Evolutionary conservation across 23 tunicate genomes (phyloP).

Genomic region (Botrylloides violaceus): DNA sequence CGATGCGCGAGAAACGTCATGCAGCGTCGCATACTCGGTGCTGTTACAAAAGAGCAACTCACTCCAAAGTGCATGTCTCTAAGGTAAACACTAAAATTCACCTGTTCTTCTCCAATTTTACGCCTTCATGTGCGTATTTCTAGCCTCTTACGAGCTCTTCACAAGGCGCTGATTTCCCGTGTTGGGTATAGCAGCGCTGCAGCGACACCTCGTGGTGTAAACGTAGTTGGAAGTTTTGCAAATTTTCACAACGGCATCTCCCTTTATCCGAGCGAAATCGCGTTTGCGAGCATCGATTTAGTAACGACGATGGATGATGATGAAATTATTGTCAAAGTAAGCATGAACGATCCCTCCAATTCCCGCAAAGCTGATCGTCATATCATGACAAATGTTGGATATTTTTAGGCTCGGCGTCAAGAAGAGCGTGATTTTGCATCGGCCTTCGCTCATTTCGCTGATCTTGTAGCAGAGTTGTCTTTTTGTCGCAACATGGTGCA

Average conservation of each 20-base stretch:
- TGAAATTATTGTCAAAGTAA: constrained; percentile 56
- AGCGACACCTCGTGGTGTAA: constrained; percentile 45
- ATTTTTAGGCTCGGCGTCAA: constrained; percentile 34
- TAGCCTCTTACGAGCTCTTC: constrained; percentile 59
- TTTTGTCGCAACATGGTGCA: constrained; percentile 39
- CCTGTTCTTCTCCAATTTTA: background rate
- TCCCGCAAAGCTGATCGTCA: background rate
- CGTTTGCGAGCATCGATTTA: constrained; percentile 57
- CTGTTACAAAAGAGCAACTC: constrained; percentile 42
- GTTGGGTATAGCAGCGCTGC: constrained; percentile 17
- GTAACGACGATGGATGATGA: constrained; percentile 75
- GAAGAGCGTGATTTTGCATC: constrained; percentile 70
- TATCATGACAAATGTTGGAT: background rate
- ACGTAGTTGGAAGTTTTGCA: constrained; percentile 9
- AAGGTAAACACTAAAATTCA: constrained; percentile 27
- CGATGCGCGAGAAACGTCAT: constrained; percentile 79
- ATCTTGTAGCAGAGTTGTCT: constrained; percentile 50
- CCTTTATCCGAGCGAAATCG: constrained; percentile 59
- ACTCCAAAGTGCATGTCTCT: constrained; percentile 60
- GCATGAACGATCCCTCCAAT: no score
- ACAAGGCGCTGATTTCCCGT: constrained; percentile 55
- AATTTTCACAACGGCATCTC: constrained; percentile 55
- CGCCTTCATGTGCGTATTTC: no score
- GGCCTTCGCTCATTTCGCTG: constrained; percentile 40
- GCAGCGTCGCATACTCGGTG: constrained; percentile 65